These are phyloP conservation scores for Oreochromis aureus DNA, from an alignment of 2,113 vertebrate species.

Conservation along the genomic window DNA sequence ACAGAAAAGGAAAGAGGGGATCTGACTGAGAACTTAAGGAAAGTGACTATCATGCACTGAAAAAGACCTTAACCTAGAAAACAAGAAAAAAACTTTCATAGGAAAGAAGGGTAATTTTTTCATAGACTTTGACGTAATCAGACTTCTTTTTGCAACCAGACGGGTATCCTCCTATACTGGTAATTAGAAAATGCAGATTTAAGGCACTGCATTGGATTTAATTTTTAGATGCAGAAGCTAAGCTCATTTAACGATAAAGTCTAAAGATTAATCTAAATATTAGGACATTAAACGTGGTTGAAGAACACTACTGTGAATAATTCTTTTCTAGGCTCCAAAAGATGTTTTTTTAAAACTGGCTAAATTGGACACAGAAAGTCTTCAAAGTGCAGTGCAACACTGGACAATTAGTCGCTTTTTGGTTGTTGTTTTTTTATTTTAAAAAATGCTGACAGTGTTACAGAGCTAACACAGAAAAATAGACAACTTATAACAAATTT, in stretches of 20 bases:
- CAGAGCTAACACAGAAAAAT: background rate
- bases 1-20: background rate
- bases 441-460: background rate
- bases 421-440: background rate
- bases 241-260: accelerated
- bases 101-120: background rate
- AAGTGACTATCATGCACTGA: background rate
- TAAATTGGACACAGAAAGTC: background rate
- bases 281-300: background rate
- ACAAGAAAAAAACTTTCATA: background rate
- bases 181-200: background rate
- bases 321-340: background rate
- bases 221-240: background rate
- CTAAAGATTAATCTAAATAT: background rate
- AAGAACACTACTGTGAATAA: background rate
- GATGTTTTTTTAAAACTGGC: background rate
- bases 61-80: background rate
- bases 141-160: background rate
- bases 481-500: background rate
- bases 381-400: background rate
- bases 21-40: background rate
- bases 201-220: background rate
- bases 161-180: background rate
- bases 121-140: background rate
- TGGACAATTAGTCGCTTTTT: background rate